phyloP scores from a whole-genome alignment of 2,113 vertebrate species.

The Anhinga anhinga region DNA sequence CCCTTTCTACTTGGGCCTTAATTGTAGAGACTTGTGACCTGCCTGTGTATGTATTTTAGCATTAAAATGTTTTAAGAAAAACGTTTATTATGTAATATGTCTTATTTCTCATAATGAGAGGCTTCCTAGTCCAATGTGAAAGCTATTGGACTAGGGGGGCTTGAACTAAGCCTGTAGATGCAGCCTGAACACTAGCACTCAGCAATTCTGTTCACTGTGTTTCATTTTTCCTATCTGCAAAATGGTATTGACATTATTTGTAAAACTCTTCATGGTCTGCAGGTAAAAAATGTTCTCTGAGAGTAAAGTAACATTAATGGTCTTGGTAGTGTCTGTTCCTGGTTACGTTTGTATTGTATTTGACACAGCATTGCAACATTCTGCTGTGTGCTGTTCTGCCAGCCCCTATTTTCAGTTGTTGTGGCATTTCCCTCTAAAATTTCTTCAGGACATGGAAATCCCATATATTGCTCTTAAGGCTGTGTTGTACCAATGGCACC shows the following conservation, averaged over 20 bases:
- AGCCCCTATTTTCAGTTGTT: neutral
- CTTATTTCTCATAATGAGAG: neutral
- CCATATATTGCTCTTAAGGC: neutral
- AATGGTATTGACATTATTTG: neutral
- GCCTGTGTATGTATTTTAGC: neutral
- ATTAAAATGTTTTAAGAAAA: neutral
- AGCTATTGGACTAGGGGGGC: neutral
- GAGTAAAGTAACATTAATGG: neutral
- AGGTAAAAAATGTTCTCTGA: neutral
- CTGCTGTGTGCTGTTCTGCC: neutral
- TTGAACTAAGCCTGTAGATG: neutral
- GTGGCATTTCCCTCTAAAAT: neutral
- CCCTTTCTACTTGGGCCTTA: neutral
- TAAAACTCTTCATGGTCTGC: neutral
- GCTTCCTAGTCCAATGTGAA: neutral
- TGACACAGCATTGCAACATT: neutral
- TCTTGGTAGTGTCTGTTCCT: neutral
- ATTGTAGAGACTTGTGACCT: neutral
- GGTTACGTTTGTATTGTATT: neutral
- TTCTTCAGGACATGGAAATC: neutral
- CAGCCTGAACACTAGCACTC: neutral
- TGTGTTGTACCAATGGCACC: neutral
- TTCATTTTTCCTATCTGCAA: neutral
- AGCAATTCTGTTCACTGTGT: neutral
- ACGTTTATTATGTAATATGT: neutral